These are phyloP conservation scores for Sepioteuthis lessoniana DNA, from an alignment of 2,888 invertebrate species.

Conservation along the genomic window DNA sequence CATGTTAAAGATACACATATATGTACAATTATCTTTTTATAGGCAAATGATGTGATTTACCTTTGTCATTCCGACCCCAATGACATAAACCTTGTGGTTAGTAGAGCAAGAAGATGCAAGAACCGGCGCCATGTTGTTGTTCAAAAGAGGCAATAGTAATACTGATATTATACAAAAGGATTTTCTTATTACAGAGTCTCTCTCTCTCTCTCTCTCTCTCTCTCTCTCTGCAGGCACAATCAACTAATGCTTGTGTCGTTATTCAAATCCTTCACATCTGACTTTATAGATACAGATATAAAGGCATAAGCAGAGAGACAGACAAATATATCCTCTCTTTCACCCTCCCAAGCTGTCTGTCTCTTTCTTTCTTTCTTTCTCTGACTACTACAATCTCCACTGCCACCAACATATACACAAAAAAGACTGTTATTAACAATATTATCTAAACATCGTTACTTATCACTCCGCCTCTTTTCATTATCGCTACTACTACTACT, in stretches of 20 bases:
- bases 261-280: not conserved
- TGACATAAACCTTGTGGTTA: slow-evolving; percentile 83
- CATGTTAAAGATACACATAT: not conserved
- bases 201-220: no score
- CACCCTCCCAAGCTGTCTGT: no score
- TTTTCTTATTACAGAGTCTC: not conserved
- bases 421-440: no score
- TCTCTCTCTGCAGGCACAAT: not conserved
- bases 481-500: no score
- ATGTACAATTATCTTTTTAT: not conserved
- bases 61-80: slow-evolving; percentile 98
- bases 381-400: no score
- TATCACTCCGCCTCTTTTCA: no score
- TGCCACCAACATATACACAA: no score
- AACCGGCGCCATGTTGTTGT: slow-evolving; percentile 41
- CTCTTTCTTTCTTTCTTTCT: no score
- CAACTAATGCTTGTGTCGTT: not conserved
- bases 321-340: not conserved
- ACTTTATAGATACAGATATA: not conserved
- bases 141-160: not conserved
- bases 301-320: not conserved
- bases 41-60: slow-evolving; percentile 74
- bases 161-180: not conserved
- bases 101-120: slow-evolving; percentile 47
- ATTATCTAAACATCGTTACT: no score